Base-by-base conservation (phyloP, 2,888 invertebrate genomes). In the Fabriciana adippe region DNA sequence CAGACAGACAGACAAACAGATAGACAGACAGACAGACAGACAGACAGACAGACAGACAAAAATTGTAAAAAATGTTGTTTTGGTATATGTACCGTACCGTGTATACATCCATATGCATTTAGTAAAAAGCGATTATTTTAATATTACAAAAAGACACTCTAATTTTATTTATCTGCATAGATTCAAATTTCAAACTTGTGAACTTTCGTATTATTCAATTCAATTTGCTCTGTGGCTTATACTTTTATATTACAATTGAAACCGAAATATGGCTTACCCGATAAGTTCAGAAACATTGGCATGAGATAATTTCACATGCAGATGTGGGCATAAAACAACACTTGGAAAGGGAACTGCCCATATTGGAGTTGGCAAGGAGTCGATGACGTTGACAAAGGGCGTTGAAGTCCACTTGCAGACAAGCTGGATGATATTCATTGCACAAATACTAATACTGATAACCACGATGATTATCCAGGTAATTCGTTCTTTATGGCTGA, bases 261-360 rank as follows among this genome's bases (percentile, higher is more conserved):
- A 47, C n/a, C n/a, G 55, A 68, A 59, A 55, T 16, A 51, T 16
- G 6, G 78, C 86, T 85, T 65, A 91, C 90, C 85, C 81, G 16
- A 82, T 74, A 1, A 89, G 66, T n/a, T 83, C 74, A 0, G 87
- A 81, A 1, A 92, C 83, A 55, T 92, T 87, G 15, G 79, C 78
- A 73, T 80, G 84, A 0, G 90, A 88, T 65, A 81, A 70, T 72
- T 91, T 89, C 0, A 92, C 81, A 61, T 90, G 89, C 14, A 90
- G 69, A 73, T 91, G 91, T 2, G 93, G 93, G 64, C 93, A 93
- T 3, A 93, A 71, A 1, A 92, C 89, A 1, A 93, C 91, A 1
- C 84, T 89, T 0, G 93, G 93, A 68, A 93, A 93, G 0, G 93
- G 93, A 0, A 93, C 85, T 0, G 92, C 89, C 89, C 91, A 93